phyloP scores from a whole-genome alignment of 2,888 invertebrate species.

The Brachynemurus nebulosus region DNA sequence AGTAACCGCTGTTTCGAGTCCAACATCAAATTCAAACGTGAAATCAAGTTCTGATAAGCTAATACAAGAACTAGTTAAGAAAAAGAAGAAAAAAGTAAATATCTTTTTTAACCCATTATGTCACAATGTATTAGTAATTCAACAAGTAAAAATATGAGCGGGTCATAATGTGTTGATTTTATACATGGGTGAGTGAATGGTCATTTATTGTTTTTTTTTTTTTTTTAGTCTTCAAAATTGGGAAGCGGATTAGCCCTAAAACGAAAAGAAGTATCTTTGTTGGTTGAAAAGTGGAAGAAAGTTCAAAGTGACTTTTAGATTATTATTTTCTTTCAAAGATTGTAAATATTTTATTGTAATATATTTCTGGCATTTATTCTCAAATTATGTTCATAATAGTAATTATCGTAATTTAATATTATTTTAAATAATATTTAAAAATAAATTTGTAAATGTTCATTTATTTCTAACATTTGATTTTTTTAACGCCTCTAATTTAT shows the following conservation, averaged over 20 bases:
- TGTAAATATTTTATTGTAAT: background rate
- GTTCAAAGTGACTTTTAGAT: conserved; percentile 39
- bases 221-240: conserved; percentile 36
- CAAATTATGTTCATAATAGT: too few relatives aligned
- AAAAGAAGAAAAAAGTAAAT: conserved; percentile 32
- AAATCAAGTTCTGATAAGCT: conserved; percentile 14
- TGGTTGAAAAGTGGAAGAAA: conserved; percentile 60
- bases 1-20: background rate
- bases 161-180: background rate
- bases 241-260: conserved; percentile 45
- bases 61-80: conserved; percentile 23
- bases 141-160: background rate
- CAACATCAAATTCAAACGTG: conserved; percentile 27
- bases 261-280: conserved; percentile 51
- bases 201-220: conserved; percentile 5
- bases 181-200: background rate
- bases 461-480: too few relatives aligned
- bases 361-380: too few relatives aligned
- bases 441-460: too few relatives aligned
- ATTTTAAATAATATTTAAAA: too few relatives aligned
- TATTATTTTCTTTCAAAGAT: background rate
- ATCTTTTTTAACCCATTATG: background rate
- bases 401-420: too few relatives aligned
- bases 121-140: background rate
- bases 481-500: too few relatives aligned